Base-by-base conservation (phyloP, 2,113 vertebrate species). In the Patagioenas fasciata region DNA sequence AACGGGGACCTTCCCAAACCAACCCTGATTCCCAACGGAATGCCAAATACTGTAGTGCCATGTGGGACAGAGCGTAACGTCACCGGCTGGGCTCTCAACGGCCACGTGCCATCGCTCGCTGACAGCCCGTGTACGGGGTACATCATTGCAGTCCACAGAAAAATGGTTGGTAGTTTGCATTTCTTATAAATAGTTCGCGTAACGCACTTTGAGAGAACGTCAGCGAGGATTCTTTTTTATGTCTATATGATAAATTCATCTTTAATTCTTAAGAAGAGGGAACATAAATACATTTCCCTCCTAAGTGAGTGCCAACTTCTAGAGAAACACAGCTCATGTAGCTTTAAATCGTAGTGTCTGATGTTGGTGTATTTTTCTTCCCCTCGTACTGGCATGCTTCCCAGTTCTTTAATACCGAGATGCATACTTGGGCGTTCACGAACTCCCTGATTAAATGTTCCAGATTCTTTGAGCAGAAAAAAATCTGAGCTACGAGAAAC, bases 71-170 rank as follows among this genome's bases (percentile, higher is more conserved):
- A 99, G 61, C 98, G 97, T 19, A 97, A 92, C 36, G 82, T 98
- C 17, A 93, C 98, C 91, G 98, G 98, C 67, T 98, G 98, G 70
- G 78, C 98, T 25, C 92, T 98, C 75, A 99, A 99, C 3, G 99
- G 99, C 23, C 99, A 99, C 40, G 87, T 98, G 88, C 94, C 98
- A 26, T 96, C 97, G 3, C 93, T 98, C 78, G 97, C 98, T 58
- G 99, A 99, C 44, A 99, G 98, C 82, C 98, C 99, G 3, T 99
- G 99, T 95, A 99, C 97, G 17, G 99, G 99, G 5, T 99, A 99
- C 97, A 99, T 99, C 94, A 99, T 99, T 75, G 99, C 99, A 81
- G 98, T 99, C 96, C 99, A 99, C 97, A 98, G 99, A 87, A 99
- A 99, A 97, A 99, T 99, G 99, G 99, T 99, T 93, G 98, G 98